Base-by-base conservation (phyloP, 2,797 vertebrate species). In the Hylomyscus alleni region DNA sequence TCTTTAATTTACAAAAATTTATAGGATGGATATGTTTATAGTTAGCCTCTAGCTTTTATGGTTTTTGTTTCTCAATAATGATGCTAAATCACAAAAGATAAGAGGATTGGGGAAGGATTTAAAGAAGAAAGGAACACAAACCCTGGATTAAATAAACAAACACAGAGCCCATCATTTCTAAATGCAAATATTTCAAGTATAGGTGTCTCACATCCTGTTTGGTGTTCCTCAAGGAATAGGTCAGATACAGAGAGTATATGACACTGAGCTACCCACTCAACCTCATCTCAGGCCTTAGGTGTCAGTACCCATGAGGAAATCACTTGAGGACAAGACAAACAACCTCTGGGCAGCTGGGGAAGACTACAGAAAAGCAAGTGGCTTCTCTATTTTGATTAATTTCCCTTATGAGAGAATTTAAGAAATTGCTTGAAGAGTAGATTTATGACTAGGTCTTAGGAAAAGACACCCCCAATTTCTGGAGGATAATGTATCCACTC, bases 41-140 rank as follows among this genome's bases (percentile, higher is more conserved):
- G 58, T 89, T 96, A 97, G 93, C 90, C 97, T 56, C 92, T 84
- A 90, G 89, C 96, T 96, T 97, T 97, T 40, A 69, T 87, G 85
- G 89, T 90, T 98, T 97, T 95, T 65, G 73, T 97, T 97, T 96
- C 92, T 97, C 83, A 92, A 95, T 93, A 89, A 96, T 96, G 97
- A 97, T 92, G 92, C 97, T 97, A 96, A 96, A 96, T 95, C 95
- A 95, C 87, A 95, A 81, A 76, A 86, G 58, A 82, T 85, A 75
- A 0, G 3, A 97, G 82, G 37, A 72, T 80, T 3, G 11, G 47
- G 60, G 37, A 78, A 85, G 73, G 50, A 87, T 54, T 95, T 87
- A 81, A 95, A 93, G 47, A 94, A 83, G 76, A 92, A 54, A 78
- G 60, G 91, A 93, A 83, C 50, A 54, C 9, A 22, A 17, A 62